Conservation (phyloP, 2,888 invertebrate species). For the Lepidonotus clava region DNA sequence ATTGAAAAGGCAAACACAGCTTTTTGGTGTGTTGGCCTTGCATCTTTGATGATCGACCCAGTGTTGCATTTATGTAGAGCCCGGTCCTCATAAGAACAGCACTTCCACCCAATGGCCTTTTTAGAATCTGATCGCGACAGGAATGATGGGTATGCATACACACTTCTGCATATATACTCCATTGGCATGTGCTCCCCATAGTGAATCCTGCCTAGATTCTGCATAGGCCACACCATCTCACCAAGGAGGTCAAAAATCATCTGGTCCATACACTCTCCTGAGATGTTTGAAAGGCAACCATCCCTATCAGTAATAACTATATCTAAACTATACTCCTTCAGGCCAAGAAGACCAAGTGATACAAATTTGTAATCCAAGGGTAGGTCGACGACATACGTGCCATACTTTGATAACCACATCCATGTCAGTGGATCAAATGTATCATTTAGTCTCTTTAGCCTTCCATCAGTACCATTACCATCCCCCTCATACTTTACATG, state of each 20-base stretch:
- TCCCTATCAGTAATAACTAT: neutral
- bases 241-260: neutral
- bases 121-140: neutral
- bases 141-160: constrained; percentile 1
- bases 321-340: constrained; percentile 9
- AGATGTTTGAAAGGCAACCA: neutral
- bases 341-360: neutral
- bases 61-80: neutral
- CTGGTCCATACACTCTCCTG: neutral
- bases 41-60: neutral
- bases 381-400: neutral
- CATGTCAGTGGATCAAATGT: constrained; percentile 3
- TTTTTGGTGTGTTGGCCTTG: neutral
- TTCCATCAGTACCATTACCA: neutral
- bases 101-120: constrained; percentile 16
- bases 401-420: constrained; percentile 18
- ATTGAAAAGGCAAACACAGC: neutral
- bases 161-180: constrained; percentile 13
- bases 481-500: neutral
- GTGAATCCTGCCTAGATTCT: neutral
- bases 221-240: neutral
- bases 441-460: neutral
- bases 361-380: constrained; percentile 40
- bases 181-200: constrained; percentile 5
- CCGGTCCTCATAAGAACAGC: neutral